A percentile compares a stretch with the other conserved stretches of the same genome.
phyloP scores from a whole-genome alignment of 2,113 vertebrate genomes.

The Neotragus moschatus region DNA sequence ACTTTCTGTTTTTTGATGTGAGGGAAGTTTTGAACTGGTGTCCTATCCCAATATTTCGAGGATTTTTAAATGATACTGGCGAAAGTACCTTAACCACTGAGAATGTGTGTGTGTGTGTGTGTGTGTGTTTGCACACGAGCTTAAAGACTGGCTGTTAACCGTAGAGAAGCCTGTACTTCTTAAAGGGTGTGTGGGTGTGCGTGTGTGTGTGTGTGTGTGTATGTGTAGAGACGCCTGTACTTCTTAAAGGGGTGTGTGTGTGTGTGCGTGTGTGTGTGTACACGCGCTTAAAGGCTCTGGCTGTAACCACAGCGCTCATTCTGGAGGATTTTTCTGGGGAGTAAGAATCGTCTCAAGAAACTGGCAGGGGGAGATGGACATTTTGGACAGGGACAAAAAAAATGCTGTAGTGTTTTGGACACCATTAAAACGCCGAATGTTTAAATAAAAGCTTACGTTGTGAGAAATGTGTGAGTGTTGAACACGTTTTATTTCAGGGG shows the following conservation, averaged over 20 bases:
- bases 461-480: conserved; percentile 1
- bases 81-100: not conserved
- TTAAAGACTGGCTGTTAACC: not conserved
- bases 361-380: conserved; percentile 7
- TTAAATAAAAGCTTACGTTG: conserved; percentile 45
- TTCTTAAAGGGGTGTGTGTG: not conserved
- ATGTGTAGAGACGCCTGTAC: not conserved
- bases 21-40: not conserved
- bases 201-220: not conserved
- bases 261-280: not conserved
- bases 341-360: conserved; percentile 38
- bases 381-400: conserved; percentile 33
- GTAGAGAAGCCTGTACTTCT: not conserved
- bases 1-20: not conserved
- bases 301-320: not conserved
- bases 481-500: not conserved
- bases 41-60: not conserved
- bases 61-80: not conserved
- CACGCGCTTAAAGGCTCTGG: not conserved
- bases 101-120: not conserved
- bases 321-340: conserved; percentile 9
- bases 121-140: not conserved
- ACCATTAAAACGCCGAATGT: conserved; percentile 10
- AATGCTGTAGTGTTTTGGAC: not conserved
- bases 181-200: not conserved